Evolutionary conservation across 2,113 vertebrate species (phyloP).

Genomic region (Ifrita kowaldi): DNA sequence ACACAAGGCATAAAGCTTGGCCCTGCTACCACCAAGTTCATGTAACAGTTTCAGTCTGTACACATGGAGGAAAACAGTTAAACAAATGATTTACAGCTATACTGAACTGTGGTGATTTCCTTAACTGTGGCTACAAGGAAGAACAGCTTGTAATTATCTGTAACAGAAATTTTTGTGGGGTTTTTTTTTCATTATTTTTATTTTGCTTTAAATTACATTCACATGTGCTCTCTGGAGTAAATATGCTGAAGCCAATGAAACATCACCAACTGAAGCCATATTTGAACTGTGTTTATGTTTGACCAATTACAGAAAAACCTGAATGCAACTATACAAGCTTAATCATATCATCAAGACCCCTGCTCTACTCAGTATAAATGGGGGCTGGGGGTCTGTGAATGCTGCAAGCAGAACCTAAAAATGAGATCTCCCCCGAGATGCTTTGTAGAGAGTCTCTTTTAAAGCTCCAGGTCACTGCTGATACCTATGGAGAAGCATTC

Average conservation of each 20-base stretch:
- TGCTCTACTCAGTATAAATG: neutral
- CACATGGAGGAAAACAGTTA: neutral
- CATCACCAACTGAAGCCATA: neutral
- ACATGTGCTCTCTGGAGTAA: neutral
- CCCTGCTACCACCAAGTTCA: neutral
- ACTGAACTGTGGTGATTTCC: neutral
- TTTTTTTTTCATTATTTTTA: neutral
- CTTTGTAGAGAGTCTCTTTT: neutral
- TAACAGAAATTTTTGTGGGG: neutral
- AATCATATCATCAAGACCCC: neutral
- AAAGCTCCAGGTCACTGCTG: neutral
- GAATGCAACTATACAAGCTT: neutral
- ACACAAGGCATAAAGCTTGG: neutral
- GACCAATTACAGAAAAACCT: neutral
- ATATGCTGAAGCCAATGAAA: neutral
- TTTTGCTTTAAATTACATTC: constrained; percentile 7
- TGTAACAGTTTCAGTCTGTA: neutral
- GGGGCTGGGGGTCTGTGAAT: neutral
- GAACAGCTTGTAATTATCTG: constrained; percentile 29
- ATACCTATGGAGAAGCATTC: neutral
- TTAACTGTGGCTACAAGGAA: neutral
- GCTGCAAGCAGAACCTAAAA: neutral
- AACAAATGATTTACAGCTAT: constrained; percentile 6
- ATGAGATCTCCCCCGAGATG: neutral
- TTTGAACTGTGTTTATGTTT: neutral